phyloP scores from a whole-genome alignment of 2,888 invertebrate species.

The Agriotes lineatus region DNA sequence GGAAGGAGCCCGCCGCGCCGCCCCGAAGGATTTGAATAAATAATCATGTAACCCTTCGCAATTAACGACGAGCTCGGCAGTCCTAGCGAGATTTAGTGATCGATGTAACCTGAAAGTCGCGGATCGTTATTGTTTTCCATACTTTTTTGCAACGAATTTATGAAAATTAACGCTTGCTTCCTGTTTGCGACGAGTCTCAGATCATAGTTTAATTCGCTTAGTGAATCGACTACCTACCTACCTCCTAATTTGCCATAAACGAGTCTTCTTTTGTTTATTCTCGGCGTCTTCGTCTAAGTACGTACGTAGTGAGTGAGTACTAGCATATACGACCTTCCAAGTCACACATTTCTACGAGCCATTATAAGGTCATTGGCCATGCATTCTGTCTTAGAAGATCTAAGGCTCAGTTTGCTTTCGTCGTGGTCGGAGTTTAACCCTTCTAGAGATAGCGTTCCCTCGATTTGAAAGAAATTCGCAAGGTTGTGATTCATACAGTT shows the following conservation, averaged over 20 bases:
- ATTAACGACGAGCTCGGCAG: background rate
- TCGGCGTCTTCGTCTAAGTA: constrained; percentile 29
- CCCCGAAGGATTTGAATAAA: constrained; percentile 24
- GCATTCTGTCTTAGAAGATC: constrained; percentile 58
- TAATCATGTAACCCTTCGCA: constrained; percentile 19
- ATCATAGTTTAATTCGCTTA: constrained; percentile 9
- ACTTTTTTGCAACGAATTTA: background rate
- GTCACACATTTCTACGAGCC: constrained; percentile 52
- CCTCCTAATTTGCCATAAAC: constrained; percentile 33
- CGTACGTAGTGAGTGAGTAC: constrained; percentile 37
- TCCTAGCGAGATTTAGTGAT: background rate
- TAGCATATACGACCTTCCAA: constrained; percentile 55
- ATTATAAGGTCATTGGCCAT: constrained; percentile 61
- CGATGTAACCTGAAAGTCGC: background rate
- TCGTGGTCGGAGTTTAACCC: constrained; percentile 44
- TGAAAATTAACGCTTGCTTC: background rate
- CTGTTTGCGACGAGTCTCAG: background rate
- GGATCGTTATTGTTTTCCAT: background rate
- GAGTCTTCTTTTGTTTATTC: constrained; percentile 25
- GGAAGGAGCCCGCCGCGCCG: constrained; percentile 25
- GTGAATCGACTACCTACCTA: constrained; percentile 22
- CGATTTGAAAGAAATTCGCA: constrained; percentile 33
- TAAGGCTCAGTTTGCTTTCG: constrained; percentile 55
- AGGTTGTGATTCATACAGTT: constrained; percentile 43
- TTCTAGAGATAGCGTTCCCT: constrained; percentile 34